Percentiles rank a stretch among this genome's conserved stretches.
These are phyloP conservation scores for Lateolabrax maculatus DNA, from an alignment of 2,797 vertebrate genomes.

Conservation along the genomic window DNA sequence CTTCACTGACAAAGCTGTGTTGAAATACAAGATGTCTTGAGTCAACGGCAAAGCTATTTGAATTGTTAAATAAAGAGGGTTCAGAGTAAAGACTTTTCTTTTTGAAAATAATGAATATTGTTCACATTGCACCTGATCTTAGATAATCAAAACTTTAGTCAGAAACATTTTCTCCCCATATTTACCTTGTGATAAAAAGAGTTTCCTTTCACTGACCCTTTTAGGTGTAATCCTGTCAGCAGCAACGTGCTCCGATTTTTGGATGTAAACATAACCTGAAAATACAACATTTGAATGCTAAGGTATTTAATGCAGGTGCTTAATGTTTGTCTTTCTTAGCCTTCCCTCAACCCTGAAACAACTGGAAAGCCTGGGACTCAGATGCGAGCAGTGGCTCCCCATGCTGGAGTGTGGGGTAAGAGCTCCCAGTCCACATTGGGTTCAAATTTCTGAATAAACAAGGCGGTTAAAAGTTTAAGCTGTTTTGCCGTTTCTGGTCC, in stretches of 20 bases:
- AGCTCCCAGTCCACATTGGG: not conserved
- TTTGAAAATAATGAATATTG: too few relatives aligned
- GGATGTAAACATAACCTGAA: not conserved
- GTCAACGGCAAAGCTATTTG: not conserved
- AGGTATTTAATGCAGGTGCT: not conserved
- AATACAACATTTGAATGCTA: not conserved
- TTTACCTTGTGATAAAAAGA: not conserved
- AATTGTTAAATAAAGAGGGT: not conserved
- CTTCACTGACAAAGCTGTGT: not conserved
- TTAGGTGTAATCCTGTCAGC: not conserved
- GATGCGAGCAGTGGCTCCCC: slow-evolving; percentile 93
- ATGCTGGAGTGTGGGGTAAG: slow-evolving; percentile 99
- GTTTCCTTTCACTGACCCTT: not conserved
- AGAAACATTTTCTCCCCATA: not conserved
- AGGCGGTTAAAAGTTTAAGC: not conserved
- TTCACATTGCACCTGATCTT: not conserved
- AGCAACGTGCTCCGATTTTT: not conserved
- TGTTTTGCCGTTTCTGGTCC: not conserved
- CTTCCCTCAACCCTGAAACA: slow-evolving; percentile 99
- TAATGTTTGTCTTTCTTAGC: slow-evolving; percentile 84
- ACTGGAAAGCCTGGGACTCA: slow-evolving; percentile 93
- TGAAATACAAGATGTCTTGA: not conserved
- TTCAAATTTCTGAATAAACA: not conserved
- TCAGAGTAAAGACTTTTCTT: not conserved
- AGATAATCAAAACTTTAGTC: not conserved